These are phyloP conservation scores for Erynnis tages DNA, from an alignment of 2,888 invertebrate species.

Conservation along the genomic window DNA sequence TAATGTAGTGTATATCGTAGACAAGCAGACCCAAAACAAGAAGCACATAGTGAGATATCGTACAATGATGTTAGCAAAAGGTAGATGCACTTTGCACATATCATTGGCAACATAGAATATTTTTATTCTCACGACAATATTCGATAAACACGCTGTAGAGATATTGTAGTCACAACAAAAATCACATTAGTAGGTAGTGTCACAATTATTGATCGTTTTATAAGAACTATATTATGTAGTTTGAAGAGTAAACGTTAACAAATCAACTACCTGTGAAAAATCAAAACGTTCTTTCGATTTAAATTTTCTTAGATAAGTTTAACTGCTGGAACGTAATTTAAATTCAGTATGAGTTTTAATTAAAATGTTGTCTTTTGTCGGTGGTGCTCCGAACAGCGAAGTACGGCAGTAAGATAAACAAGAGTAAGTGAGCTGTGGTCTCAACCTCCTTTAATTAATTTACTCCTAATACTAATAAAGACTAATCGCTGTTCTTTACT, in stretches of 20 bases:
- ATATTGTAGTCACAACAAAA: no score
- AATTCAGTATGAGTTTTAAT: slow-evolving; percentile 48
- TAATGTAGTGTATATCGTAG: slow-evolving; percentile 14
- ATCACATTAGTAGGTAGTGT: no score
- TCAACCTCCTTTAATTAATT: slow-evolving; percentile 72
- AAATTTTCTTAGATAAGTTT: neutral
- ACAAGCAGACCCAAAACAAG: neutral
- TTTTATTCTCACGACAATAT: no score
- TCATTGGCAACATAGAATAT: no score
- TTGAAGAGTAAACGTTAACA: no score
- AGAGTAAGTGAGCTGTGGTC: slow-evolving; percentile 82
- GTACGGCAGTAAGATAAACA: slow-evolving; percentile 70
- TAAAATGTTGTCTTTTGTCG: slow-evolving; percentile 79
- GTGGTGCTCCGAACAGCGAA: slow-evolving; percentile 80
- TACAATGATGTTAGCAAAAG: no score
- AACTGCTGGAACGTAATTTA: slow-evolving; percentile 7
- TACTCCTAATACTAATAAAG: slow-evolving; percentile 68
- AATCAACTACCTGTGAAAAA: no score
- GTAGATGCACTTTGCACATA: no score
- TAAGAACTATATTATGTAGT: no score
- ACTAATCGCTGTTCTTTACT: slow-evolving; percentile 72
- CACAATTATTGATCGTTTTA: no score
- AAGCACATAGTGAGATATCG: no score
- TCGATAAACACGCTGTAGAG: no score
- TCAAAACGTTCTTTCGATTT: neutral